Base-by-base conservation (phyloP, 2,888 invertebrate genomes). In the Orthosia incerta region DNA sequence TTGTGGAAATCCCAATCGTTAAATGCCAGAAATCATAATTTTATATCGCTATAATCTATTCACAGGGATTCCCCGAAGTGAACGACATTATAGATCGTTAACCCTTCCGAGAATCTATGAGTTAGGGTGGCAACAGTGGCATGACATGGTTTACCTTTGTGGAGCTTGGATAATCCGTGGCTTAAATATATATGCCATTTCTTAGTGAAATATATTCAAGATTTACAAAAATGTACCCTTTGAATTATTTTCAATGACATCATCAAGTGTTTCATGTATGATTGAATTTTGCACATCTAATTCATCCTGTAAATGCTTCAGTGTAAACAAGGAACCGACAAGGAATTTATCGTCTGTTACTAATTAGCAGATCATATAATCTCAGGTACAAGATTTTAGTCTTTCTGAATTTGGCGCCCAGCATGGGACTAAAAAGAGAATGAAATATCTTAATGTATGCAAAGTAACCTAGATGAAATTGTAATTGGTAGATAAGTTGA, bases 61-160 rank as follows among this genome's bases (percentile, higher is more conserved):
- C 16, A 48, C 7, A 18, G 69, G 69, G 31, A 75, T 80, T 79
- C 65, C 50, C 61, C 16, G 69, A 65, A 80, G 65, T 3, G 2
- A 59, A 26, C 46, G 59, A 11, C 64, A 61, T 74, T 65, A 74
- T 31, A 64, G 53, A 80, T 53, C 45, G 56, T 57, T 56, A 63
- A 51, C 45, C 2, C 61, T 80, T 75, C 75, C 15, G 31, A 55
- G 79, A 80, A n/a, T 9, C 26, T 9, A 62, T 46, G 13, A 46
- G 26, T 39, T 26, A 16, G 67, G 50, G 20, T 60, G 16, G 39
- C n/a, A 56, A 56, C 56, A 57, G 65, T 65, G 20, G 5, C 5
- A 18, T 59, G 5, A 31, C 50, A 23, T 64, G 31, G 31, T 13
- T 7, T 45, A 48, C 23, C 11, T 59, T 26, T 46, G 15, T 39